These are phyloP conservation scores for Oreochromis mossambicus DNA, from an alignment of 2,797 vertebrate genomes.

Conservation along the genomic window DNA sequence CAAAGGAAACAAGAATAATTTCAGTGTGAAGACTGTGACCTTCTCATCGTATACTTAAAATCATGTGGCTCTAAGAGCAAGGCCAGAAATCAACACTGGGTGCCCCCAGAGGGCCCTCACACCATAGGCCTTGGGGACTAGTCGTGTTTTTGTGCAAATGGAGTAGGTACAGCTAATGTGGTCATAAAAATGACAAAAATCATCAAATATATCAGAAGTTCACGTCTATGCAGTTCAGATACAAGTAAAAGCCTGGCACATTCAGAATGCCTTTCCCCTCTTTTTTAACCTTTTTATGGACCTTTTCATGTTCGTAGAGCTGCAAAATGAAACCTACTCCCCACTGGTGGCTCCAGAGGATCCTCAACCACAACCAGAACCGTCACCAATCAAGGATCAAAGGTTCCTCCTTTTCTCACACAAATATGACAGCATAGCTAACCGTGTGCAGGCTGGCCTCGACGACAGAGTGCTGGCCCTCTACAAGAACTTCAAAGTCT, in stretches of 20 bases:
- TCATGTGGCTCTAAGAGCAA: background rate
- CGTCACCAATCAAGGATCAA: background rate
- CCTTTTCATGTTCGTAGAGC: background rate
- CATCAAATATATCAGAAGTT: no score
- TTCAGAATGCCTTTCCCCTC: no score
- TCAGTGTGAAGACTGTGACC: no score
- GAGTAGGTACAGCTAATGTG: background rate
- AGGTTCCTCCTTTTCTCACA: background rate
- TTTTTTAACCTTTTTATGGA: background rate
- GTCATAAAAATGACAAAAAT: background rate
- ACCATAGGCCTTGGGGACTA: fast-evolving
- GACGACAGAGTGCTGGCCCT: background rate
- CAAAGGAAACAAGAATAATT: background rate
- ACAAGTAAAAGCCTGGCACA: no score
- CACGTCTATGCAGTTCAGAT: no score
- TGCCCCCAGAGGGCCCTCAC: background rate
- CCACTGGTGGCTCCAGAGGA: background rate
- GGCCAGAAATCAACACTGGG: background rate
- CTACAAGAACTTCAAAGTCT: background rate
- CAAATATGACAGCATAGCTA: background rate
- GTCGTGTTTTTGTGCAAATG: no score
- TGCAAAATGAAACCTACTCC: fast-evolving
- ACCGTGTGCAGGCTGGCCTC: background rate
- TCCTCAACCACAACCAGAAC: background rate
- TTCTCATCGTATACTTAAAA: background rate